Percentiles rank a stretch among this genome's conserved stretches.
Conservation (phyloP, 2,113 vertebrate genomes). For the Bothrops jararaca region DNA sequence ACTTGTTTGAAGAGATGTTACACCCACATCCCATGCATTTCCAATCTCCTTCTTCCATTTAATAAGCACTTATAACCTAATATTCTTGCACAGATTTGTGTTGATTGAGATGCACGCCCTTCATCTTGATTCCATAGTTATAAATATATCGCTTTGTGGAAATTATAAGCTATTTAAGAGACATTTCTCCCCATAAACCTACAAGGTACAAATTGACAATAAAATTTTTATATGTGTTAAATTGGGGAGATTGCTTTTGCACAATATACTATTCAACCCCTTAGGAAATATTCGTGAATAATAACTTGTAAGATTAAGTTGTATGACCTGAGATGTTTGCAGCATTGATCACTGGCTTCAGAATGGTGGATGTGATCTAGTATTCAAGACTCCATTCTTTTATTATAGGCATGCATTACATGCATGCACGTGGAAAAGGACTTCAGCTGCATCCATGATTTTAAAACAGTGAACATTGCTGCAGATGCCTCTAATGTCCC, state of each 20-base stretch:
- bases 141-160: not conserved
- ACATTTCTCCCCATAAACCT: not conserved
- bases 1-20: not conserved
- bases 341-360: not conserved
- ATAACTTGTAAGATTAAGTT: not conserved
- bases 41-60: not conserved
- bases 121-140: not conserved
- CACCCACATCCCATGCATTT: not conserved
- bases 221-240: not conserved
- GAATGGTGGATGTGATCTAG: not conserved
- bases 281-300: not conserved
- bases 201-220: not conserved
- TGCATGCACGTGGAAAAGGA: too few species aligned
- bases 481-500: too few species aligned
- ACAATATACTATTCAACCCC: not conserved
- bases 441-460: too few species aligned
- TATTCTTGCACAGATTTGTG: not conserved
- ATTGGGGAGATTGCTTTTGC: not conserved
- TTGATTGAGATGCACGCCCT: not conserved
- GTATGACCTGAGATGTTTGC: not conserved
- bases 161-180: not conserved
- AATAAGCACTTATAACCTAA: not conserved
- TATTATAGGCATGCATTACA: not conserved
- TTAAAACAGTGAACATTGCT: too few species aligned
- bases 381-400: not conserved